Conservation (phyloP, 1,140 invertebrate genomes). For the Drosophila guanche region DNA sequence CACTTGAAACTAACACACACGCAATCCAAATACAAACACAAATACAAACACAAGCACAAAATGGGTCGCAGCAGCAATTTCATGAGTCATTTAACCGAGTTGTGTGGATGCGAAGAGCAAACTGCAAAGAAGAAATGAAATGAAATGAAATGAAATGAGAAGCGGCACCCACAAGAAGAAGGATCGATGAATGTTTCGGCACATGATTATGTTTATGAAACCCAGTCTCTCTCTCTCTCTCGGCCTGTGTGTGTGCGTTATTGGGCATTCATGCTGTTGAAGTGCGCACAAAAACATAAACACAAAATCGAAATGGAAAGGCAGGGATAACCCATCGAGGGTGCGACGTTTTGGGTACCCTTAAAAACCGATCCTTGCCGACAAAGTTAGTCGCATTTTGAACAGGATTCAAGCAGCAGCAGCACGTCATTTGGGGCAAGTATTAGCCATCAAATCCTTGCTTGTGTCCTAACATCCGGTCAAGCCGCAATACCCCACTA, state of each 20-base stretch:
- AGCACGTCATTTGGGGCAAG: too few species aligned
- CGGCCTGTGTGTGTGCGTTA: slow-evolving; percentile 28
- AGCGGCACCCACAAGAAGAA: slow-evolving; percentile 24
- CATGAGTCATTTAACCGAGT: slow-evolving; percentile 81
- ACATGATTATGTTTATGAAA: slow-evolving; percentile 77
- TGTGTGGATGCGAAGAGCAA: slow-evolving; percentile 42
- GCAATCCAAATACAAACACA: slow-evolving; percentile 25
- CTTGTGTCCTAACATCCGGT: too few species aligned
- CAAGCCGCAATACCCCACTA: too few species aligned
- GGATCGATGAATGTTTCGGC: slow-evolving; percentile 53
- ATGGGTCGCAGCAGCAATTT: slow-evolving; percentile 79
- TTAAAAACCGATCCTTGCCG: too few species aligned
- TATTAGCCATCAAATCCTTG: too few species aligned
- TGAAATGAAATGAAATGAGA: slow-evolving; percentile 18
- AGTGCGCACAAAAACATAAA: slow-evolving; percentile 78
- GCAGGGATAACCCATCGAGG: too few species aligned
- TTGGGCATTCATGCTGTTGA: slow-evolving; percentile 65
- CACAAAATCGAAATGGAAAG: slow-evolving; percentile 63
- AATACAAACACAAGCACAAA: slow-evolving; percentile 25
- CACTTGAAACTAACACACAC: slow-evolving; percentile 73
- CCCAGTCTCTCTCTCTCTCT: slow-evolving; percentile 13
- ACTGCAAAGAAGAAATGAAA: slow-evolving; percentile 42
- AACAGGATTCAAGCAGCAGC: too few species aligned
- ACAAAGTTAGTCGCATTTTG: too few species aligned
- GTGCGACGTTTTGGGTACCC: too few species aligned